Evolutionary conservation across 2,113 vertebrate genomes (phyloP).

Genomic region (Gracilinanus agilis): DNA sequence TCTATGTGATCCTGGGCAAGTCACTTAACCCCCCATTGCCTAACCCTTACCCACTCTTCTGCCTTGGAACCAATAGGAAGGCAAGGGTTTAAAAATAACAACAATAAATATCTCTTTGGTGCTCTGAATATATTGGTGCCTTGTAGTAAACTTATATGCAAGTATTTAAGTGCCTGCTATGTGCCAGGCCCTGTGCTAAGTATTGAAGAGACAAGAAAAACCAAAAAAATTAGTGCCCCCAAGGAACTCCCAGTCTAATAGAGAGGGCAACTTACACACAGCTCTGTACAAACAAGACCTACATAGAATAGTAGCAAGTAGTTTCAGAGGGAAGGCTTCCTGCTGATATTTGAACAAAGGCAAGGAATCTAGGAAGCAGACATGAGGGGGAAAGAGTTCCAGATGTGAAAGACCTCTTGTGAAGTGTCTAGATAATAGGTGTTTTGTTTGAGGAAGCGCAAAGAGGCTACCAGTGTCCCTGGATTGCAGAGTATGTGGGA

Average conservation of each 20-base stretch:
- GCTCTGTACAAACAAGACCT: background rate
- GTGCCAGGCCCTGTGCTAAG: too few species aligned
- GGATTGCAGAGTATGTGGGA: background rate
- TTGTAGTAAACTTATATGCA: too few species aligned
- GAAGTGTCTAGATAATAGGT: too few species aligned
- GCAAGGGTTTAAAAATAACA: too few species aligned
- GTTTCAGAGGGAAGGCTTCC: background rate
- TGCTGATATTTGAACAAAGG: background rate
- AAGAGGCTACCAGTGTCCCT: background rate
- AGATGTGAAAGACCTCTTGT: background rate
- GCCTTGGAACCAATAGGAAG: too few species aligned
- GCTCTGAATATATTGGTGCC: too few species aligned
- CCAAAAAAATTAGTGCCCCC: background rate
- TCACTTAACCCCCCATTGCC: too few species aligned
- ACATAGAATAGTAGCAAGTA: background rate
- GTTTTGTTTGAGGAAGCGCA: too few species aligned
- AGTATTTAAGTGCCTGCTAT: too few species aligned
- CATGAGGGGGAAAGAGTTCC: background rate
- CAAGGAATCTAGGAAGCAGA: background rate
- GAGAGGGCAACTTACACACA: background rate
- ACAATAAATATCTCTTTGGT: too few species aligned
- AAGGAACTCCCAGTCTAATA: background rate
- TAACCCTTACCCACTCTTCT: too few species aligned
- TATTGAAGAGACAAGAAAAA: background rate
- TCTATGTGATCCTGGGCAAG: too few species aligned